These are phyloP conservation scores for Arrhopalites spinosus DNA, from an alignment of 2,888 invertebrate genomes.

Conservation along the genomic window DNA sequence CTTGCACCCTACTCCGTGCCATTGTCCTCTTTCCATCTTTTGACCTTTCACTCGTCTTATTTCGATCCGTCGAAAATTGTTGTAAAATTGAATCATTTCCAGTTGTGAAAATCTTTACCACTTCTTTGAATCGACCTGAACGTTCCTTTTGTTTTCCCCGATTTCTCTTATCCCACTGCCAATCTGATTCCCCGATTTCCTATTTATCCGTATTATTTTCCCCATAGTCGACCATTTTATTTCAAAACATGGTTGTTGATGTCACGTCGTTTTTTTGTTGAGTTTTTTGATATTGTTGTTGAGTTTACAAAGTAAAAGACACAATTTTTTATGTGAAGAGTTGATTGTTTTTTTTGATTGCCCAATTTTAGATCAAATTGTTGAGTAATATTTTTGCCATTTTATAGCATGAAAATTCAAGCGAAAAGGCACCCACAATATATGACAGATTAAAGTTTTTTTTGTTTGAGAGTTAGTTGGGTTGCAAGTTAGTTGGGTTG, in stretches of 20 bases:
- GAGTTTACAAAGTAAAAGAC: neutral
- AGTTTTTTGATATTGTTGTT: neutral
- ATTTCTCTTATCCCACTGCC: constrained; percentile 84
- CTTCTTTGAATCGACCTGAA: constrained; percentile 54
- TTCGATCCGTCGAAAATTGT: neutral
- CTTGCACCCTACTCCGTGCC: constrained; percentile 36
- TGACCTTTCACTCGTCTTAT: neutral
- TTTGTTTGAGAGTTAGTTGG: too few species aligned
- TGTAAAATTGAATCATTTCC: constrained; percentile 43
- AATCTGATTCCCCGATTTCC: constrained; percentile 90
- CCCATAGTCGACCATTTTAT: neutral
- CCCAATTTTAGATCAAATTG: too few species aligned
- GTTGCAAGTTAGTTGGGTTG: too few species aligned
- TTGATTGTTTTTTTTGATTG: too few species aligned
- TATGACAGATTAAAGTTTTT: too few species aligned
- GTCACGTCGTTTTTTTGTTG: neutral
- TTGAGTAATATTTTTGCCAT: too few species aligned
- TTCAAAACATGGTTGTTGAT: neutral
- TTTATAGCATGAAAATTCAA: too few species aligned
- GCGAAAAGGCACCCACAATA: too few species aligned
- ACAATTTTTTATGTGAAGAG: too few species aligned
- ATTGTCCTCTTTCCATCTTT: constrained; percentile 8
- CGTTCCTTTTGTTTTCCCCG: constrained; percentile 78
- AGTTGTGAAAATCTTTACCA: constrained; percentile 41
- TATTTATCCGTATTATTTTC: constrained; percentile 56